These are phyloP conservation scores for Trissolcus japonicus DNA, from an alignment of 2,888 invertebrate species.

Conservation along the genomic window DNA sequence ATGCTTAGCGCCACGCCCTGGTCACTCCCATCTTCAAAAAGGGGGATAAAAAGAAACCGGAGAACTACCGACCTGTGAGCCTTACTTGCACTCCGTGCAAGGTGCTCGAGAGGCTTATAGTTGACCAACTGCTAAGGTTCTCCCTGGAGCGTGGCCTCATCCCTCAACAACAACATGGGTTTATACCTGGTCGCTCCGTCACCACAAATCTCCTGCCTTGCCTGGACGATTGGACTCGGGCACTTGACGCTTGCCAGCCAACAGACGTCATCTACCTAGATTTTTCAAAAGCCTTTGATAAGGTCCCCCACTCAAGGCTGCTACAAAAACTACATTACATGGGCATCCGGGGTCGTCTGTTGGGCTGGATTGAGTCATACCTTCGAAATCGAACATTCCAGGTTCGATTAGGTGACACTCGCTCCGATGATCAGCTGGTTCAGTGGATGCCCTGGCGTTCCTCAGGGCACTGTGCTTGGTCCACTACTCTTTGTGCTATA, in stretches of 20 bases:
- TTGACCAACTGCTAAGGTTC: not conserved
- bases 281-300: slow-evolving; percentile 16
- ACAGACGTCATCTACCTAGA: slow-evolving; percentile 9
- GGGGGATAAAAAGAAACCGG: not conserved
- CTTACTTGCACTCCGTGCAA: not conserved
- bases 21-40: not conserved
- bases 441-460: too few relatives aligned
- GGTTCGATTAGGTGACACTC: not conserved
- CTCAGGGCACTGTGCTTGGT: slow-evolving; percentile 1
- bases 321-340: not conserved
- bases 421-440: not conserved
- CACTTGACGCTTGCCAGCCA: not conserved
- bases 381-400: not conserved
- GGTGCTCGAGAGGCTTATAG: not conserved
- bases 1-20: not conserved
- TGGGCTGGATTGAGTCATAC: not conserved
- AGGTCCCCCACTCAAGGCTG: not conserved
- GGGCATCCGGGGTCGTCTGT: not conserved
- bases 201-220: not conserved
- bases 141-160: not conserved
- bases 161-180: slow-evolving; percentile 4
- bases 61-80: not conserved
- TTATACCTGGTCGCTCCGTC: slow-evolving; percentile 1
- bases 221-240: slow-evolving; percentile 1
- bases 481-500: slow-evolving; percentile 5